Conservation (phyloP, 1,140 invertebrate species). For the Drosophila subobscura region DNA sequence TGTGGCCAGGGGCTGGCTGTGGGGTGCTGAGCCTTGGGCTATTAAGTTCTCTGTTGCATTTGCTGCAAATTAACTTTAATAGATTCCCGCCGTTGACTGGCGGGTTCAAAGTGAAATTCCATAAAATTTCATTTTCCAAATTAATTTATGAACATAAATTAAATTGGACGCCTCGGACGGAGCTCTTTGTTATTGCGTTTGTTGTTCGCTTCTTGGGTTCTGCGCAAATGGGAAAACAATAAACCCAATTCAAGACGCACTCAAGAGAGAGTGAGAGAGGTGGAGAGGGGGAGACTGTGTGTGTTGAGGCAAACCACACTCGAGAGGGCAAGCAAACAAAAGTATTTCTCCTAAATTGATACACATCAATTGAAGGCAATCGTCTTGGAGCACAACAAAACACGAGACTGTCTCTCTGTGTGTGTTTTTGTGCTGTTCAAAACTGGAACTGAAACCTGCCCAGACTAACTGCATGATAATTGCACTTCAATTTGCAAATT, state of each 20-base stretch:
- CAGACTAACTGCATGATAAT: too few relatives aligned
- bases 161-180: slow-evolving; percentile 46
- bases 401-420: too few relatives aligned
- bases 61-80: slow-evolving; percentile 59
- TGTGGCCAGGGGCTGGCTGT: too few relatives aligned
- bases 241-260: slow-evolving; percentile 29
- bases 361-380: slow-evolving; percentile 34
- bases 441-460: too few relatives aligned
- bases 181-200: slow-evolving; percentile 35
- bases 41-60: slow-evolving; percentile 11
- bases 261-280: too few relatives aligned
- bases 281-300: too few relatives aligned
- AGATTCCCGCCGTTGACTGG: slow-evolving; percentile 40
- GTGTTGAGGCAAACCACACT: too few relatives aligned
- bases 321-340: background rate
- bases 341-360: slow-evolving; percentile 7
- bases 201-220: slow-evolving; percentile 6
- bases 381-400: background rate
- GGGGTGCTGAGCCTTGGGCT: too few relatives aligned
- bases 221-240: slow-evolving; percentile 35
- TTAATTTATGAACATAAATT: slow-evolving; percentile 81
- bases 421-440: too few relatives aligned
- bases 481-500: too few relatives aligned
- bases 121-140: slow-evolving; percentile 78
- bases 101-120: slow-evolving; percentile 78